Conservation (phyloP, 2,888 invertebrate species). For the Drosophila cracens region DNA sequence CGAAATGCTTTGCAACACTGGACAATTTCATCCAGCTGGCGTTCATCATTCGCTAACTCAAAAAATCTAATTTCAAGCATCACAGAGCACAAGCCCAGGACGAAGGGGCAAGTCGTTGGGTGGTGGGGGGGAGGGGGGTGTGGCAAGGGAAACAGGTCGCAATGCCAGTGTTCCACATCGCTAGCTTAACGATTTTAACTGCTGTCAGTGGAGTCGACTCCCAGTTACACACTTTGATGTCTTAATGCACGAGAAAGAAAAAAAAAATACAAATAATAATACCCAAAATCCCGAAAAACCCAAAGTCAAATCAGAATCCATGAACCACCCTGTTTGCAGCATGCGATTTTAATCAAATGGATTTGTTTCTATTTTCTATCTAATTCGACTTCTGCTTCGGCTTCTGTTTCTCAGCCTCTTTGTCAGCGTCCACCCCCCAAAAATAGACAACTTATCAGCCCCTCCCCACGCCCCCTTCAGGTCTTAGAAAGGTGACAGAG, state of each 20-base stretch:
- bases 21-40: conserved; percentile 33
- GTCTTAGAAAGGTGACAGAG: conserved; percentile 34
- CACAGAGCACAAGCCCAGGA: conserved; percentile 55
- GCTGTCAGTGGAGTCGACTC: conserved; percentile 39
- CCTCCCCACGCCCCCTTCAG: neutral
- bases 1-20: conserved; percentile 57
- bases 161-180: conserved; percentile 68
- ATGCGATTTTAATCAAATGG: conserved; percentile 72
- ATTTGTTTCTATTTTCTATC: conserved; percentile 72
- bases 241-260: conserved; percentile 56
- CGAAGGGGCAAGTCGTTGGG: neutral
- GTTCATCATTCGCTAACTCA: conserved; percentile 30
- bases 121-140: neutral
- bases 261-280: neutral
- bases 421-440: conserved; percentile 26
- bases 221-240: conserved; percentile 57
- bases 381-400: conserved; percentile 19
- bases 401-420: conserved; percentile 12
- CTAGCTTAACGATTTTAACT: conserved; percentile 71
- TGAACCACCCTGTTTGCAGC: conserved; percentile 13
- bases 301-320: neutral
- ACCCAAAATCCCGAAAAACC: neutral
- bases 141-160: conserved; percentile 11
- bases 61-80: conserved; percentile 80
- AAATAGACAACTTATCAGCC: conserved; percentile 55